Conservation (phyloP, 2,888 invertebrate species). For the Eupithecia inturbata region DNA sequence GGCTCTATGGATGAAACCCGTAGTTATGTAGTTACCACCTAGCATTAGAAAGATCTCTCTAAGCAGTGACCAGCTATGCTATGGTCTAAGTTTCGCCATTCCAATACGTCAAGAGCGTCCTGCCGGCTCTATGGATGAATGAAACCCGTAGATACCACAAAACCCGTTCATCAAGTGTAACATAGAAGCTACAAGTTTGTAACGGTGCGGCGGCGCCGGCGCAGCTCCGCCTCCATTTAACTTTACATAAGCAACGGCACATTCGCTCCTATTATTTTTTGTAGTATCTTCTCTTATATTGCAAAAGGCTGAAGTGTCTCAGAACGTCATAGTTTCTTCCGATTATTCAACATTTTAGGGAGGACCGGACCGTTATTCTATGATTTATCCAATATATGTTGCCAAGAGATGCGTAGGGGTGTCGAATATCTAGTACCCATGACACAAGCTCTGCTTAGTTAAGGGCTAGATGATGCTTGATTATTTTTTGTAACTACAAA, state of each 20-base stretch:
- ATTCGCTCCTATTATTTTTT: conserved; percentile 39
- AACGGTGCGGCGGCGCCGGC: conserved; percentile 29
- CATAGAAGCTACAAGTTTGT: conserved; percentile 23
- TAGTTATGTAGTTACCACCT: too few relatives aligned
- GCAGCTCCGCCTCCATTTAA: conserved; percentile 41
- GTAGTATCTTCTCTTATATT: conserved; percentile 11
- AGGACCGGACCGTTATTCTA: not conserved
- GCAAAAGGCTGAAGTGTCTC: not conserved
- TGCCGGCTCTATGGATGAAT: conserved; percentile 3
- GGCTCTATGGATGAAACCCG: too few relatives aligned
- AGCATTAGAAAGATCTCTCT: too few relatives aligned
- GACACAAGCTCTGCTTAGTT: not conserved
- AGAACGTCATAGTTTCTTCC: not conserved
- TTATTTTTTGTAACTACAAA: not conserved
- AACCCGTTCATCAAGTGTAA: conserved; percentile 31
- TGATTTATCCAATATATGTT: not conserved
- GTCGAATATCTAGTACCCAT: not conserved
- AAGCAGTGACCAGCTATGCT: too few relatives aligned
- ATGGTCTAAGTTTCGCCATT: too few relatives aligned
- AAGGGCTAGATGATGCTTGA: not conserved
- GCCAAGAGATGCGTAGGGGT: not conserved
- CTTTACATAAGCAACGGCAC: conserved; percentile 54
- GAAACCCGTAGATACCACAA: conserved; percentile 12
- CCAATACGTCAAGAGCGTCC: not conserved
- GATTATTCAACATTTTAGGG: not conserved